phyloP scores from a whole-genome alignment of 2,888 invertebrate genomes.

The Zaprionus obscuricornis region DNA sequence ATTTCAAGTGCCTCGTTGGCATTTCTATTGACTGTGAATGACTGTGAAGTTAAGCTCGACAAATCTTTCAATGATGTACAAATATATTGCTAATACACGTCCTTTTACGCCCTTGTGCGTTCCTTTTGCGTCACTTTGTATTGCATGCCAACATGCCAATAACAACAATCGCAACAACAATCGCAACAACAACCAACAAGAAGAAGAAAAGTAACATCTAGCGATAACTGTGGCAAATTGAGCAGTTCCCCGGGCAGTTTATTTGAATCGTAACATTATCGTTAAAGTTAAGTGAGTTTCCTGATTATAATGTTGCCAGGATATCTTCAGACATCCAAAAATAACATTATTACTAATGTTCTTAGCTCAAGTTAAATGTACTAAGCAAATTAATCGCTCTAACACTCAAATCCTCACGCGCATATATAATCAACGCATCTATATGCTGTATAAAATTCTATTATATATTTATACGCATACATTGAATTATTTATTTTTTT shows the following conservation, averaged over 20 bases:
- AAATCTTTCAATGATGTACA: slow-evolving; percentile 19
- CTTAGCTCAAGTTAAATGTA: slow-evolving; percentile 21
- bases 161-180: too few species aligned
- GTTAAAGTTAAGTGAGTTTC: slow-evolving; percentile 48
- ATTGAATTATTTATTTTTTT: too few species aligned
- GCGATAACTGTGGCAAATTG: slow-evolving; percentile 34
- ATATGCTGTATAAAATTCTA: too few species aligned
- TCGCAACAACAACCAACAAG: too few species aligned
- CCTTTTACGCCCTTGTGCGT: too few species aligned
- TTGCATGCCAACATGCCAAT: too few species aligned
- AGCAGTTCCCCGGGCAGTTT: slow-evolving; percentile 37
- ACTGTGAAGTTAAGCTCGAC: slow-evolving; percentile 23
- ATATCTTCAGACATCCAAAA: slow-evolving; percentile 11
- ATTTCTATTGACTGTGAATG: slow-evolving; percentile 52
- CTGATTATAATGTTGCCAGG: slow-evolving; percentile 8
- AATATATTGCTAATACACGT: slow-evolving; percentile 21
- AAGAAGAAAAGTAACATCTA: slow-evolving; percentile 1
- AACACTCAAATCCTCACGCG: slow-evolving; percentile 1
- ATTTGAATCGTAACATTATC: slow-evolving; percentile 53
- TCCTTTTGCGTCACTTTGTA: too few species aligned
- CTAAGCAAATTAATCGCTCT: not conserved
- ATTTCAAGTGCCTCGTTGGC: slow-evolving; percentile 32
- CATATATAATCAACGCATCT: too few species aligned
- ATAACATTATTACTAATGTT: too few species aligned
- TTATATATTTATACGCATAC: too few species aligned